Percentiles rank a stretch among this genome's conserved stretches.
Evolutionary conservation across 2,797 vertebrate genomes (phyloP).

Genomic region (Cichlasoma orientale): DNA sequence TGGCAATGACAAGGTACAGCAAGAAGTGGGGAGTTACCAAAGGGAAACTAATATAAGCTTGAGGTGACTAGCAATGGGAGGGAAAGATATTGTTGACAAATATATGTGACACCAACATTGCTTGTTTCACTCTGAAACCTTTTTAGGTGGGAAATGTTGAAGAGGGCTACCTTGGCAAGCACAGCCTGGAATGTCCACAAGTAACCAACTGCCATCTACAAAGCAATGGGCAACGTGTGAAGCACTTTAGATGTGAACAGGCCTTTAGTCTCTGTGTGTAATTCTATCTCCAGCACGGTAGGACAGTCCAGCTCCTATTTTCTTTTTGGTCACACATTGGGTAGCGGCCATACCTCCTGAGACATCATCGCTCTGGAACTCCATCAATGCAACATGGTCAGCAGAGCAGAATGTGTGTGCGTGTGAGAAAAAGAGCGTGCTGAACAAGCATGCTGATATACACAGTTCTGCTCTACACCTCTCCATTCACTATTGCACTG

Average conservation of each 20-base stretch:
- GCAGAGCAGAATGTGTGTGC: slow-evolving; percentile 58
- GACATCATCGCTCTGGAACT: slow-evolving; percentile 57
- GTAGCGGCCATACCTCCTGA: slow-evolving; percentile 46
- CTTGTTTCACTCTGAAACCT: not conserved
- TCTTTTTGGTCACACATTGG: slow-evolving; percentile 30
- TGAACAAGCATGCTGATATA: slow-evolving; percentile 64
- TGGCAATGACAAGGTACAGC: not conserved
- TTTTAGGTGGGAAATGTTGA: not conserved
- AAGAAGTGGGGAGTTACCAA: not conserved
- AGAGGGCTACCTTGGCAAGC: not conserved
- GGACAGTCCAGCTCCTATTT: slow-evolving; percentile 30
- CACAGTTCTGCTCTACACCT: slow-evolving; percentile 45
- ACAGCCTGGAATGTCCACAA: not conserved
- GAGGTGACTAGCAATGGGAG: not conserved
- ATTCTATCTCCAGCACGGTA: slow-evolving; percentile 55
- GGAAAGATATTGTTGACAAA: not conserved
- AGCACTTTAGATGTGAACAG: not conserved
- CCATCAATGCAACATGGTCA: slow-evolving; percentile 68
- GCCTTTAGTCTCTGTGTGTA: slow-evolving; percentile 28
- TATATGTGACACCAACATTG: not conserved
- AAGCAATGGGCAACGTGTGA: not conserved
- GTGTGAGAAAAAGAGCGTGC: slow-evolving; percentile 31
- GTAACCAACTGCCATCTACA: not conserved
- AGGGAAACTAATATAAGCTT: not conserved
- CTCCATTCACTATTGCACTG: slow-evolving; percentile 70